Base-by-base conservation (phyloP, 2,888 invertebrate genomes). In the Acleris literana region DNA sequence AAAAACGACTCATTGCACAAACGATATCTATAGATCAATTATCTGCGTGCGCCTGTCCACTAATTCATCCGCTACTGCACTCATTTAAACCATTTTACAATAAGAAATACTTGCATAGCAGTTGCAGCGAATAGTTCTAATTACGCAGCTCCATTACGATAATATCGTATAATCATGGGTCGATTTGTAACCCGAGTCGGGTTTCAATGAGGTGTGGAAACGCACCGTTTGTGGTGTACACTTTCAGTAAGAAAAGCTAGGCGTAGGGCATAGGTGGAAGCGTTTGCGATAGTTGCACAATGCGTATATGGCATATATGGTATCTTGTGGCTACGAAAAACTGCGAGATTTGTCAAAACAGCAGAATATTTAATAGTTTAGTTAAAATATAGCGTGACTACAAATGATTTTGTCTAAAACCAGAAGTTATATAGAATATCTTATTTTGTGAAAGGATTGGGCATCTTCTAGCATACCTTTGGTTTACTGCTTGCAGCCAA, bases 181-280 rank as follows among this genome's bases (percentile, higher is more conserved):
- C 81, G 70, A 88, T 90, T 91, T 90, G 87, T 90, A 87, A 85
- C 80, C 84, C 76, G 78, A 79, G 84, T 79, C 83, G 82, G 81
- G 76, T 83, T 79, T 81, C 90, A 87, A 88, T 88, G 90, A 90
- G 88, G 89, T 91, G 90, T 89, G 83, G 91, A 89, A 88, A 89
- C 85, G 79, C 80, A 81, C 81, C 86, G 85, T 84, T 89, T 89
- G 88, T 80, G 88, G 85, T 84, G 78, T 72, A 73, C 80, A 76
- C 84, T 86, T 84, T 84, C 84, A 81, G 80, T 75, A 71, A 70
- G 77, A 71, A 69, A 70, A 68, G 57, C 61, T n/a, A 59, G 82
- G 76, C 67, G 7, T 18, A 67, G 76, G 58, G 51, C 39, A 72
- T 18, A 71, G 70, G 62, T 39, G 55, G 17, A 3, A 61, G 72